These are phyloP conservation scores for Ceyx cyanopectus DNA, from an alignment of 2,113 vertebrate species.

Conservation along the genomic window DNA sequence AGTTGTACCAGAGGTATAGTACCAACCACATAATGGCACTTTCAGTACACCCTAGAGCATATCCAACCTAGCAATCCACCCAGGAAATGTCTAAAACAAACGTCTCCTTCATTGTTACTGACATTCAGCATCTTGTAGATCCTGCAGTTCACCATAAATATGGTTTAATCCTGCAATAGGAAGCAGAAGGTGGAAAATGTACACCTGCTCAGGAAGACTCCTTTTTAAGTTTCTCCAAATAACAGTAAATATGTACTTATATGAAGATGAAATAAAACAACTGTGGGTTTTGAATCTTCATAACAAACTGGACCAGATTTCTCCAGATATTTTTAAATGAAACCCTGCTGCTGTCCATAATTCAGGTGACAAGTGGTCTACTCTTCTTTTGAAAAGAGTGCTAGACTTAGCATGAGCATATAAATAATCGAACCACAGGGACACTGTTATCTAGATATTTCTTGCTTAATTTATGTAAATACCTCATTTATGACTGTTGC, in stretches of 20 bases:
- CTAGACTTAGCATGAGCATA: not conserved
- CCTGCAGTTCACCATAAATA: not conserved
- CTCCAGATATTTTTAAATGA: not conserved
- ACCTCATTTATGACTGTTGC: not conserved
- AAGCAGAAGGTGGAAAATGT: not conserved
- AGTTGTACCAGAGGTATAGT: not conserved
- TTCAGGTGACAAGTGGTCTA: not conserved
- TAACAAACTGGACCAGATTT: not conserved
- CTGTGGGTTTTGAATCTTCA: accelerated
- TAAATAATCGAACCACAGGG: not conserved
- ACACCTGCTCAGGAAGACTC: not conserved
- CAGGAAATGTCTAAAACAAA: not conserved
- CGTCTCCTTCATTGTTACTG: not conserved
- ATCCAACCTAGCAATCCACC: not conserved
- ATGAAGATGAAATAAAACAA: not conserved
- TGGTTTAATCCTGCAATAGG: not conserved
- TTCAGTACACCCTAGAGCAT: not conserved
- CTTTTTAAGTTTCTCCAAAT: not conserved
- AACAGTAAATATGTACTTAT: not conserved
- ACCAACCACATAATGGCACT: not conserved
- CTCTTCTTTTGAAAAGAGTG: not conserved
- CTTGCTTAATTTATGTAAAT: not conserved
- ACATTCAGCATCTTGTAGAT: not conserved
- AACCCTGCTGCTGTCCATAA: not conserved
- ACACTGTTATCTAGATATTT: not conserved